phyloP scores from a whole-genome alignment of 1,140 invertebrate species.

The Drosophila punjabiensis region DNA sequence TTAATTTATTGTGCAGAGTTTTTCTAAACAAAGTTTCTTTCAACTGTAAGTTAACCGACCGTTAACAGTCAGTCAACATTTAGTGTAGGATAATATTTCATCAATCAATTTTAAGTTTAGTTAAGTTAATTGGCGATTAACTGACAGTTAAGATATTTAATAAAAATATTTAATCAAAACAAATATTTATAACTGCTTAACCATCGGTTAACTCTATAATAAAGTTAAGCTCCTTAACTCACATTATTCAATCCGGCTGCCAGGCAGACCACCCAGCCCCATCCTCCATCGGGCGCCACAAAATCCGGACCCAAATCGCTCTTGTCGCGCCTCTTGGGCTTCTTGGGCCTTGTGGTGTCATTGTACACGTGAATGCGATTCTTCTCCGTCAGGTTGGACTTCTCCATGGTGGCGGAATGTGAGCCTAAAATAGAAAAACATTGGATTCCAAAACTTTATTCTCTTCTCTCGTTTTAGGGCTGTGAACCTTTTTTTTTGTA shows the following conservation, averaged over 20 bases:
- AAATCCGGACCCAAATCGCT: constrained; percentile 81
- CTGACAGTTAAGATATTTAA: too few relatives aligned
- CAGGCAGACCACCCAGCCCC: constrained; percentile 82
- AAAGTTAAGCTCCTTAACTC: constrained; percentile 10
- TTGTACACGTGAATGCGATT: constrained; percentile 73
- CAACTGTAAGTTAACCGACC: too few relatives aligned
- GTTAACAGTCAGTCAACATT: too few relatives aligned
- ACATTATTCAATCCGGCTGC: constrained; percentile 80
- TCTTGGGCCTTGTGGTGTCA: constrained; percentile 74
- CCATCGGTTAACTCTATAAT: not conserved
- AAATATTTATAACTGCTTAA: not conserved
- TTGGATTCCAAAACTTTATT: not conserved
- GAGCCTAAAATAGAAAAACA: not conserved
- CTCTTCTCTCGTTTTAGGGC: too few relatives aligned
- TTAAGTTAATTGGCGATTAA: too few relatives aligned
- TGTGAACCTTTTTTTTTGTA: too few relatives aligned
- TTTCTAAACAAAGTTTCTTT: too few relatives aligned
- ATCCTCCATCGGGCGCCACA: constrained; percentile 82
- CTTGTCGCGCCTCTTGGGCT: constrained; percentile 77
- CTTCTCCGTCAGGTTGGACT: constrained; percentile 69
- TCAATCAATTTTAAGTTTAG: too few relatives aligned
- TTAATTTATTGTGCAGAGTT: too few relatives aligned
- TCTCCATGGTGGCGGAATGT: constrained; percentile 47
- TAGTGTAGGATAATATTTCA: too few relatives aligned
- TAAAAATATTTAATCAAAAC: not conserved